Conservation (phyloP, 1,140 invertebrate species). For the Penaeus vannamei region DNA sequence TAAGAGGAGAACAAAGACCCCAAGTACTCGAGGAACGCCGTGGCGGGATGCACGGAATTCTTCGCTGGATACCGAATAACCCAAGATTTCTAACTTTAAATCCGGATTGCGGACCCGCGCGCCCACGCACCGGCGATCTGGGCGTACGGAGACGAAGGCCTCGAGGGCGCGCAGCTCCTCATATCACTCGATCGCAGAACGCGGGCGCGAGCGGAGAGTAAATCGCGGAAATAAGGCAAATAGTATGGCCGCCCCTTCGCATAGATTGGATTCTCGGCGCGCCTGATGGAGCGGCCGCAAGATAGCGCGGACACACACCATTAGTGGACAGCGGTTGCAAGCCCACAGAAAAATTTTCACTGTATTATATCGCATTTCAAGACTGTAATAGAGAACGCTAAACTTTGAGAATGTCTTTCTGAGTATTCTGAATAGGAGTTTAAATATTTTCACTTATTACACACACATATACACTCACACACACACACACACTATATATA, state of each 20-base stretch:
- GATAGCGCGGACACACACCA: slow-evolving; percentile 62
- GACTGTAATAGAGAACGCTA: neutral
- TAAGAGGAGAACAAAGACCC: slow-evolving; percentile 59
- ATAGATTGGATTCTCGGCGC: slow-evolving; percentile 57
- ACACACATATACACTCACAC: too few species aligned
- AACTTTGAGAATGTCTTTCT: neutral
- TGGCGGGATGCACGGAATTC: slow-evolving; percentile 59
- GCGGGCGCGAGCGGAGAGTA: neutral
- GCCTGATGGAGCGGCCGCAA: slow-evolving; percentile 56
- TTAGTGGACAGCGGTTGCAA: slow-evolving; percentile 54
- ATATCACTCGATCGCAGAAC: too few species aligned
- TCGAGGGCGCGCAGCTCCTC: too few species aligned
- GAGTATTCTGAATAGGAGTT: neutral
- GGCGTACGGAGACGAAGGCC: too few species aligned
- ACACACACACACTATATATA: too few species aligned
- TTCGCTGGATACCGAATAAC: slow-evolving; percentile 54
- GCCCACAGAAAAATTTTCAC: slow-evolving; percentile 39
- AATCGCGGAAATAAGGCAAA: slow-evolving; percentile 24
- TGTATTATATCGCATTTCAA: slow-evolving; percentile 21
- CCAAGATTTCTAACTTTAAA: slow-evolving; percentile 57
- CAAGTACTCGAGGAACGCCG: slow-evolving; percentile 62
- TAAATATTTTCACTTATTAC: neutral
- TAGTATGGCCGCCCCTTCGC: slow-evolving; percentile 39
- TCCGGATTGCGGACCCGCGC: neutral
- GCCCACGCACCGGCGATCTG: too few species aligned